Evolutionary conservation across 2,113 vertebrate species (phyloP).

Genomic region (Pygoscelis adeliae): DNA sequence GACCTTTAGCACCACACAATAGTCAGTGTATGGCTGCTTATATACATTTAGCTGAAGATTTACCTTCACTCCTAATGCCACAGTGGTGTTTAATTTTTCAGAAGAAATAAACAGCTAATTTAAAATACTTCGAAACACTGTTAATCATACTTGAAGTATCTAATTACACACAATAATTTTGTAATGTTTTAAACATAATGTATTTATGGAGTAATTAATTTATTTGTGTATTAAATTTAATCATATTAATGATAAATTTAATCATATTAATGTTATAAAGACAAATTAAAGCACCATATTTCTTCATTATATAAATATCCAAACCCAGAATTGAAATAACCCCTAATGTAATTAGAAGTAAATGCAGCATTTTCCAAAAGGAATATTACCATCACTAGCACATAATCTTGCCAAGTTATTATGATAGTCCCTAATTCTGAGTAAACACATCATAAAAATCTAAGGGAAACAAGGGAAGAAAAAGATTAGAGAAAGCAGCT

Average conservation of each 20-base stretch:
- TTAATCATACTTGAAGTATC: slow-evolving; percentile 27
- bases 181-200: slow-evolving; percentile 43
- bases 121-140: slow-evolving; percentile 23
- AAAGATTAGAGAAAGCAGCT: not conserved
- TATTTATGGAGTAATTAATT: slow-evolving; percentile 50
- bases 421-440: not conserved
- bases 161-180: slow-evolving; percentile 28
- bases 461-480: not conserved
- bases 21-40: not conserved
- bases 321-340: not conserved
- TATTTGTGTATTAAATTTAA: slow-evolving; percentile 38
- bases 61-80: not conserved
- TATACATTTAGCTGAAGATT: not conserved
- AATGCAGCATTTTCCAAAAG: not conserved
- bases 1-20: not conserved
- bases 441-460: not conserved
- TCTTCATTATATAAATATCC: not conserved
- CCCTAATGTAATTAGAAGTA: not conserved
- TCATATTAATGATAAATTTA: slow-evolving; percentile 45
- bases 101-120: slow-evolving; percentile 37
- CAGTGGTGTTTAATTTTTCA: not conserved
- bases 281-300: slow-evolving; percentile 22
- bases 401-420: not conserved
- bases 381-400: not conserved
- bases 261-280: slow-evolving; percentile 47